A percentile compares a stretch with the other conserved stretches of the same genome.
Evolutionary conservation across 2,113 vertebrate genomes (phyloP).

Genomic region (Xenopus tropicalis): DNA sequence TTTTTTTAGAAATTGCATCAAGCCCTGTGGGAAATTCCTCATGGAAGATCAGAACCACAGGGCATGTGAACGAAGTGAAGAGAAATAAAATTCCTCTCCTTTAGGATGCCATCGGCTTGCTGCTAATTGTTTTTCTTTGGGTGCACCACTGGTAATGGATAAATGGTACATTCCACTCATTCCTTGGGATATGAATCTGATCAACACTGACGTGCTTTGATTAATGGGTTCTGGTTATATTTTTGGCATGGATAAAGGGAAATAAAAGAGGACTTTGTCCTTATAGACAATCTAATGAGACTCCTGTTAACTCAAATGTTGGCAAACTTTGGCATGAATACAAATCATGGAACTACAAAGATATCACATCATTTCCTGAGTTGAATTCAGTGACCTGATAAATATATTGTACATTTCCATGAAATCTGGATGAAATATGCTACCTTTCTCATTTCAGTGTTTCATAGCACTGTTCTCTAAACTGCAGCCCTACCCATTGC

Average conservation of each 20-base stretch:
- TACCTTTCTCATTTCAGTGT: too few relatives aligned
- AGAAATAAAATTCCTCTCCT: not conserved
- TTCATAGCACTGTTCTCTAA: too few relatives aligned
- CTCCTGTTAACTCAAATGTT: not conserved
- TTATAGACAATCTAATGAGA: not conserved
- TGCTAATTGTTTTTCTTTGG: conserved; percentile 1
- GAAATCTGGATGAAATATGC: not conserved
- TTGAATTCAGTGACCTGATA: not conserved
- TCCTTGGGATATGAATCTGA: not conserved
- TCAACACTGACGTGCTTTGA: not conserved
- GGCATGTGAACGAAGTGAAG: not conserved
- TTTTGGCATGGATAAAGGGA: not conserved
- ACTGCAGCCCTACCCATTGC: too few relatives aligned
- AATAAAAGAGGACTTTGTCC: not conserved
- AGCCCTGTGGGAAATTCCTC: not conserved
- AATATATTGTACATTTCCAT: not conserved
- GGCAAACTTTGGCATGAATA: not conserved
- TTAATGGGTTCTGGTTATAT: not conserved
- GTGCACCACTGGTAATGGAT: not conserved
- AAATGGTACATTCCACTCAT: not conserved
- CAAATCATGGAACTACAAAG: not conserved
- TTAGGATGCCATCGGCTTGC: not conserved
- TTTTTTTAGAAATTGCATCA: not conserved
- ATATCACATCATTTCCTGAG: not conserved
- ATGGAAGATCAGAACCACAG: too few relatives aligned